Evolutionary conservation across 1,140 invertebrate species (phyloP).

Genomic region (Laodelphax striatellus): DNA sequence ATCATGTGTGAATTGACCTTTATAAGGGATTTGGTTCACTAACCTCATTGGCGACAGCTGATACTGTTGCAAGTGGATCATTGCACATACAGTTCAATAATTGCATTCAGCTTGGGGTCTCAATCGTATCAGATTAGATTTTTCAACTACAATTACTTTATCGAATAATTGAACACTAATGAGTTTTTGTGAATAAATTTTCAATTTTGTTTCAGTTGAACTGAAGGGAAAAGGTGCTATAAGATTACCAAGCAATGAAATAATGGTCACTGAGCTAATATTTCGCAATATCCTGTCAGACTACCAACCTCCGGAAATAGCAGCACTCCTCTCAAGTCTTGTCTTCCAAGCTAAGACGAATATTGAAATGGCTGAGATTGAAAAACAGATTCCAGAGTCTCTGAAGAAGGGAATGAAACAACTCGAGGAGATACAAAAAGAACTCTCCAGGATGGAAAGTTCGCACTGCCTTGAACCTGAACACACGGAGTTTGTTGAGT

Average conservation of each 20-base stretch:
- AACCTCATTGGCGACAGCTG: no score
- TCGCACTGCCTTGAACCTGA: conserved; percentile 35
- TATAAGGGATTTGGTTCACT: no score
- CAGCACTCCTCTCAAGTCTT: conserved; percentile 78
- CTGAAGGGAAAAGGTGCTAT: conserved; percentile 91
- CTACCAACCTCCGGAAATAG: conserved; percentile 80
- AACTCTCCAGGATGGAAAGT: conserved; percentile 33
- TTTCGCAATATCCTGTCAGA: conserved; percentile 82
- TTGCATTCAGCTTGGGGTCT: no score
- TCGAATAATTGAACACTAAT: no score
- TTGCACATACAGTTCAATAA: no score
- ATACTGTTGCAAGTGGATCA: no score
- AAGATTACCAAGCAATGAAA: conserved; percentile 87
- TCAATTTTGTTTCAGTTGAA: conserved; percentile 42
- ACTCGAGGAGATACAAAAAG: conserved; percentile 37
- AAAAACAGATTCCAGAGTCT: conserved; percentile 30
- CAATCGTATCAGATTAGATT: no score
- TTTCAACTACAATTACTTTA: no score
- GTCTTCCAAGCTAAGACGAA: conserved; percentile 78
- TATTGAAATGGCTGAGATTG: conserved; percentile 18
- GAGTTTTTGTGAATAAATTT: no score
- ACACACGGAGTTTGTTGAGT: conserved; percentile 41
- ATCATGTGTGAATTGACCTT: no score
- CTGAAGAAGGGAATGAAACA: conserved; percentile 40
- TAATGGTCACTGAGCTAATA: conserved; percentile 93